Conservation (phyloP, 2,113 vertebrate species). For the Stigmatopora nigra region DNA sequence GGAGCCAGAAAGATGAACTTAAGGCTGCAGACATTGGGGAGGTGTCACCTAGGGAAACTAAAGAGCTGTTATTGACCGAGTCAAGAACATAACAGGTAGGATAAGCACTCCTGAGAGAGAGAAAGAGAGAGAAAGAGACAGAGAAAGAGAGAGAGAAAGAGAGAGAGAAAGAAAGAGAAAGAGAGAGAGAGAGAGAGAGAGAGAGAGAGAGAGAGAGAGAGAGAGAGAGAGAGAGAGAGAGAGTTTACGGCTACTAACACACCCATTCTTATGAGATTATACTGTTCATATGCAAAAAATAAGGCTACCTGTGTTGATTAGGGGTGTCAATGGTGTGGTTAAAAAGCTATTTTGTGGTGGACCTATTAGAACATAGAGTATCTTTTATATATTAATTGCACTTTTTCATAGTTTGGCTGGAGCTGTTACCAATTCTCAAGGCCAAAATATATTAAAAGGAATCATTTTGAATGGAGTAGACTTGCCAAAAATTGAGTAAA, state of each 20-base stretch:
- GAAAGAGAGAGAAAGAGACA: slow-evolving; percentile 28
- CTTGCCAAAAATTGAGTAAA: too few species aligned
- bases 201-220: too few species aligned
- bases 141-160: too few species aligned
- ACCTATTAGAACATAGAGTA: neutral
- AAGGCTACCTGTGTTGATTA: slow-evolving; percentile 1
- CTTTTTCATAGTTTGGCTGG: too few species aligned
- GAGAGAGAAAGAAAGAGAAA: too few species aligned
- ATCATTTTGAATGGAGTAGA: too few species aligned
- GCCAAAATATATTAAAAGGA: too few species aligned
- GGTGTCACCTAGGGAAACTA: slow-evolving; percentile 39
- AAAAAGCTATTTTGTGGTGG: slow-evolving; percentile 16
- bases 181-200: too few species aligned
- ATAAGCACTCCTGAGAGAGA: slow-evolving; percentile 45
- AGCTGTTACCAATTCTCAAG: too few species aligned
- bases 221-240: slow-evolving; percentile 49
- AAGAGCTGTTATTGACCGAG: slow-evolving; percentile 56
- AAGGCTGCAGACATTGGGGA: slow-evolving; percentile 46
- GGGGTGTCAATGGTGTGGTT: slow-evolving; percentile 10
- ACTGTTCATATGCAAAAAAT: slow-evolving; percentile 26
- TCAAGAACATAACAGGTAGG: slow-evolving; percentile 47
- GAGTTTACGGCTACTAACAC: slow-evolving; percentile 21
- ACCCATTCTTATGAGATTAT: slow-evolving; percentile 37
- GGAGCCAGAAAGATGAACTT: slow-evolving; percentile 2
- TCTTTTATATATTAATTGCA: too few species aligned